Base-by-base conservation (phyloP, 2,113 vertebrate genomes). In the Phaethornis superciliosus region DNA sequence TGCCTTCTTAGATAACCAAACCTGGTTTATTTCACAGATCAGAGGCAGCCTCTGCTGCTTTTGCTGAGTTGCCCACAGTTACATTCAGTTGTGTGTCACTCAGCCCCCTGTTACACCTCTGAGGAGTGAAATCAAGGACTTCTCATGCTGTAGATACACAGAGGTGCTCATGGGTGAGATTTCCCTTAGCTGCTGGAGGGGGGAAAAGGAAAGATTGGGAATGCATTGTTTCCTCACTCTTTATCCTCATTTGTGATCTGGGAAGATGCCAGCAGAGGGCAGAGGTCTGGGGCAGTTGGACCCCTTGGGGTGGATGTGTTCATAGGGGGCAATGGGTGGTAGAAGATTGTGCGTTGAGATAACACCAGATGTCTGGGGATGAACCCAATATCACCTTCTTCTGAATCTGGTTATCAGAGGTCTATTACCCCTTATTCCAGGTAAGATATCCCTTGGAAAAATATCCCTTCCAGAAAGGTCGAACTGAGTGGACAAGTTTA, bases 1-100 rank as follows among this genome's bases (percentile, higher is more conserved):
- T 0, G 0, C 44, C 9, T 30, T 26, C 47, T 70, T 17, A 55
- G 65, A 51, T 17, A 58, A 63, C 8, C 10, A 22, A 30, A 55
- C 33, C 37, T 0, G 0, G 5, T 68, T 75, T 32, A 54, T 46
- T 37, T 14, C 32, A 5, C 0, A 1, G 15, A 13, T 24, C 37
- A 18, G 62, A 32, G 46, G 26, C 0, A 0, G 44, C 60, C 58
- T 16, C 33, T 47, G 33, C 60, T 51, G 33, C 52, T 58, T 58
- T 52, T 23, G 37, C 22, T 40, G 49, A 46, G 24, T 30, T 40
- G 19, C 30, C 33, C 18, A 0, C 8, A 11, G 21, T 1, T 2
- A 26, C 74, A 1, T 33, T 28, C 47, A 15, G 3, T 5, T 68
- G 28, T 17, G 14, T n/a, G 2, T 76, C 18, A 2, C 24, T 70